phyloP scores from a whole-genome alignment of 2,113 vertebrate genomes.

The Cervus canadensis region DNA sequence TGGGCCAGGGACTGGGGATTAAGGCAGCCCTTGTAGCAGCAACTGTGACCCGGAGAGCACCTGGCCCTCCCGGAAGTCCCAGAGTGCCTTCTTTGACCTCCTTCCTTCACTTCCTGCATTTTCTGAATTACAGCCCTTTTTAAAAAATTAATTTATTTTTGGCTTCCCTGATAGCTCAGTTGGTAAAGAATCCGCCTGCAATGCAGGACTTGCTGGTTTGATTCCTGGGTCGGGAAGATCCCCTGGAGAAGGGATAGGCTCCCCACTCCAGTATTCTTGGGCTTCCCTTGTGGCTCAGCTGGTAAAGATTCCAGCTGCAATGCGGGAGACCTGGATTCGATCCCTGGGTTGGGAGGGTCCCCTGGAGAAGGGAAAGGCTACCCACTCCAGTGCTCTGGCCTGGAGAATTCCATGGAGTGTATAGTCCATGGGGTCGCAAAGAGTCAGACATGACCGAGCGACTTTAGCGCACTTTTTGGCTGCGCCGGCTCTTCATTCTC shows the following conservation, averaged over 20 bases:
- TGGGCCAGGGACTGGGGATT: constrained; percentile 35
- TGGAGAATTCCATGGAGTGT: not conserved
- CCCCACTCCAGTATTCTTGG: not conserved
- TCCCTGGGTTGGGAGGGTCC: not conserved
- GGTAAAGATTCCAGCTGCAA: not conserved
- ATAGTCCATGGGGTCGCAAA: not conserved
- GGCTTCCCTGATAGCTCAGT: not conserved
- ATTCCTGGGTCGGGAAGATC: not conserved
- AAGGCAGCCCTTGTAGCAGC: constrained; percentile 20
- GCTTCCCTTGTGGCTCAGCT: not conserved
- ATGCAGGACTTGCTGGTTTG: not conserved
- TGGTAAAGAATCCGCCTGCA: not conserved
- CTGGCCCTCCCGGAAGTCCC: constrained; percentile 33
- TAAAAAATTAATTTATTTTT: not conserved
- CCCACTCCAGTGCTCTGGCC: not conserved
- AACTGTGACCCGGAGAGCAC: constrained; percentile 47
- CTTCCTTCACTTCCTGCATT: constrained; percentile 2
- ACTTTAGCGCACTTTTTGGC: not conserved
- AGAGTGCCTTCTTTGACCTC: not conserved
- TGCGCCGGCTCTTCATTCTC: not conserved
- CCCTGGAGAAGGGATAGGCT: not conserved
- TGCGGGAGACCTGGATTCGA: not conserved
- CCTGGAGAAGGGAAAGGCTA: no score
- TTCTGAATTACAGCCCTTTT: not conserved
- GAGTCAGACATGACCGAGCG: not conserved